Percentiles rank a stretch among this genome's conserved stretches.
These are phyloP conservation scores for Danio tinwini DNA, from an alignment of 2,797 vertebrate species.

Conservation along the genomic window DNA sequence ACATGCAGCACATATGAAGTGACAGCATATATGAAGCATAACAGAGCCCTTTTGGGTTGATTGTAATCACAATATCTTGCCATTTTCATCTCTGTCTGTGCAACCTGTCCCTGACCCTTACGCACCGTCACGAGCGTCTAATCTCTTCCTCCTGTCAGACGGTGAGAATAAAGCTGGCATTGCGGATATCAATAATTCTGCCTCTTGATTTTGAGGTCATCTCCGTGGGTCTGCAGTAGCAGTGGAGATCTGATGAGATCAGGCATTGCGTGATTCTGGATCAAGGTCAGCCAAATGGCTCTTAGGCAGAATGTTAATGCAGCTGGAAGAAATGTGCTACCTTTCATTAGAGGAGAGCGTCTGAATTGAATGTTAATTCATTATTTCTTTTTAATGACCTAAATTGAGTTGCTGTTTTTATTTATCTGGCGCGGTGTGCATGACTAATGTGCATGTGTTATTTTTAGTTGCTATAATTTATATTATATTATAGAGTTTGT, in stretches of 20 bases:
- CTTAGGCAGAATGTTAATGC: conserved; percentile 59
- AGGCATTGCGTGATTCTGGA: conserved; percentile 42
- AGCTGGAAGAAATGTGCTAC: conserved; percentile 3
- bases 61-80: conserved; percentile 8
- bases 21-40: not conserved
- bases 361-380: conserved; percentile 15
- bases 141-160: conserved; percentile 49
- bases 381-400: conserved; percentile 3
- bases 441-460: not conserved
- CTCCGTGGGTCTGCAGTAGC: conserved; percentile 50
- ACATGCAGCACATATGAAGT: not conserved
- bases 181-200: conserved; percentile 66
- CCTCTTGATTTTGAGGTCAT: conserved; percentile 63
- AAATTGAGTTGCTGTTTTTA: not conserved
- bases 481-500: too few species aligned
- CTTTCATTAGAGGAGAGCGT: conserved; percentile 45
- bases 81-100: conserved; percentile 5
- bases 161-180: conserved; percentile 55
- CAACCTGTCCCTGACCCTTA: conserved; percentile 14
- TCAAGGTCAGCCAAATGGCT: conserved; percentile 62
- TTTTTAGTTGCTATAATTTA: too few species aligned
- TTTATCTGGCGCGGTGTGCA: not conserved
- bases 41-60: not conserved
- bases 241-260: conserved; percentile 61
- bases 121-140: conserved; percentile 48